Conservation (phyloP, 2,113 vertebrate genomes). For the Gallinago media region DNA sequence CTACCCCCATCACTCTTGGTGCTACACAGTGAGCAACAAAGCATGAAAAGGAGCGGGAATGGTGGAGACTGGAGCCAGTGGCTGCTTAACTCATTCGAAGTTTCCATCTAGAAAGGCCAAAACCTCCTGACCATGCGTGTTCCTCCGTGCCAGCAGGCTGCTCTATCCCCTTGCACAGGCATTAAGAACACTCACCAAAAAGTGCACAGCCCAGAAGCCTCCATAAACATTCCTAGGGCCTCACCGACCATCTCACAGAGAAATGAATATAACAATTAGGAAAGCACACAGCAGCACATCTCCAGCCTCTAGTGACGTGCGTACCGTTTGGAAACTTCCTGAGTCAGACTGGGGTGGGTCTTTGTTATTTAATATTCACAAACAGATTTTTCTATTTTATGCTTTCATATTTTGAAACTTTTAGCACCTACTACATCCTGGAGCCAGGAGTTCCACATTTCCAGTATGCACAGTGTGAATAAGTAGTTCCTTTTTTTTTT, state of each 20-base stretch:
- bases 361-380: neutral
- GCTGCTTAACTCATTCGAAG: neutral
- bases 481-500: neutral
- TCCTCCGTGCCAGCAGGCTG: neutral
- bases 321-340: neutral
- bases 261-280: neutral
- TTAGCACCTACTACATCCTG: neutral
- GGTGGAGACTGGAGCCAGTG: neutral
- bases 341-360: neutral
- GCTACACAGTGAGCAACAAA: neutral
- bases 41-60: neutral
- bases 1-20: neutral
- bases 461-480: neutral
- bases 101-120: neutral
- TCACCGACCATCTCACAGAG: neutral
- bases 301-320: neutral
- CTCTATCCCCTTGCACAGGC: neutral
- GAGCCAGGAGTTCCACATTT: neutral
- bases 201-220: neutral
- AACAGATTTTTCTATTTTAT: neutral
- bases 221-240: neutral
- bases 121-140: neutral
- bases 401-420: neutral
- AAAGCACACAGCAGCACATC: neutral
- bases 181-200: neutral